Evolutionary conservation across 2,113 vertebrate species (phyloP).

Genomic region (Mobula birostris): DNA sequence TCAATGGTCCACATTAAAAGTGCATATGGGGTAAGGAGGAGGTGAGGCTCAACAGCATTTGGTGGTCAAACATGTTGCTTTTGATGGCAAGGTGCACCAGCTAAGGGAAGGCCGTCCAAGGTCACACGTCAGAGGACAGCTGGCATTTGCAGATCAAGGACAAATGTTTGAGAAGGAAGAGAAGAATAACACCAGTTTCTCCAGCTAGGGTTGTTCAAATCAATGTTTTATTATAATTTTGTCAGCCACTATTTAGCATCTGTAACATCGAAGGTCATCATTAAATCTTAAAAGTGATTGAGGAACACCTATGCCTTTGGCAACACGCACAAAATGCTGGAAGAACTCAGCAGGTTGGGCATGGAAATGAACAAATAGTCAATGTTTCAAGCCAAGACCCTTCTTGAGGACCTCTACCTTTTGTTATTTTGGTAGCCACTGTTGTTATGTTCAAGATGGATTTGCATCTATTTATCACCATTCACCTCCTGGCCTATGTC

Average conservation of each 20-base stretch:
- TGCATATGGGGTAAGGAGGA: too few relatives aligned
- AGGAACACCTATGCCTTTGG: too few relatives aligned
- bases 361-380: too few relatives aligned
- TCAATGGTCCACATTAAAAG: neutral
- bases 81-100: neutral
- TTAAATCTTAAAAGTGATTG: too few relatives aligned
- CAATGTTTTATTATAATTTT: neutral
- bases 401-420: too few relatives aligned
- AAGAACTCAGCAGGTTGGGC: too few relatives aligned
- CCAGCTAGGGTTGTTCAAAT: neutral
- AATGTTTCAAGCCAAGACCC: too few relatives aligned
- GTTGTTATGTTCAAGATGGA: neutral
- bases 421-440: too few relatives aligned
- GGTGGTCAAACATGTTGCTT: neutral
- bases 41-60: neutral
- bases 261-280: neutral
- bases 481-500: too few relatives aligned
- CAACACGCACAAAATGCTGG: too few relatives aligned
- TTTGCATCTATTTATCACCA: neutral
- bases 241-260: neutral
- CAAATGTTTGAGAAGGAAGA: too few relatives aligned
- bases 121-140: neutral
- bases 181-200: neutral
- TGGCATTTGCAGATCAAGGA: neutral
- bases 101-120: neutral